Conservation (phyloP, 2,113 vertebrate species). For the Terrapene triunguis region DNA sequence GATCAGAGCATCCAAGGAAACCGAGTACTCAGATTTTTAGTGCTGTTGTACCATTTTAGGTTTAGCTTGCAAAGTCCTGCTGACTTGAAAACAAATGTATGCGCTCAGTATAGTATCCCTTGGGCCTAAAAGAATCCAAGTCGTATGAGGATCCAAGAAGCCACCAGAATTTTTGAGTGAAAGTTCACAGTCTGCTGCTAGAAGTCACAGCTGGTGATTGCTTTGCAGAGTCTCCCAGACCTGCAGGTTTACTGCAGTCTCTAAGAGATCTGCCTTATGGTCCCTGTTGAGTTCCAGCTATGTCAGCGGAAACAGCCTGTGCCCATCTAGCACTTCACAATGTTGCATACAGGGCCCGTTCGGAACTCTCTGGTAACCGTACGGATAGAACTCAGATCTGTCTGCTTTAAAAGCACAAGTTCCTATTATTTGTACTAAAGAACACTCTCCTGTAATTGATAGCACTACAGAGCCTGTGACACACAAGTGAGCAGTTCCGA, state of each 20-base stretch:
- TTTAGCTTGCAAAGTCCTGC: background rate
- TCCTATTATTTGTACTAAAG: background rate
- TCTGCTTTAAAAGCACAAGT: background rate
- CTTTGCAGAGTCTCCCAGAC: background rate
- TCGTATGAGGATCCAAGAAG: background rate
- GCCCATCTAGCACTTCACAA: background rate
- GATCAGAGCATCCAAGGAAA: background rate
- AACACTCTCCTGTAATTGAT: background rate
- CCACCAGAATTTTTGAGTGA: background rate
- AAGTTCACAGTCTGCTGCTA: background rate
- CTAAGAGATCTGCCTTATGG: accelerated
- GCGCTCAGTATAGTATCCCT: background rate
- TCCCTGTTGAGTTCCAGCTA: background rate
- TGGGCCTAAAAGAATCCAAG: background rate
- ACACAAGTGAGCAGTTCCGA: background rate
- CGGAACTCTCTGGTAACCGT: background rate
- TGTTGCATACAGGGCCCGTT: background rate
- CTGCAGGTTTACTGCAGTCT: background rate
- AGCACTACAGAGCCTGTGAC: background rate
- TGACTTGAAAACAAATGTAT: background rate
- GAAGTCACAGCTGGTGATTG: accelerated
- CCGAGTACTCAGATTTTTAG: background rate
- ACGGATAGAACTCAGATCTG: background rate
- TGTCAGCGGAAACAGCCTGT: background rate
- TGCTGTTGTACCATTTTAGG: accelerated